These are phyloP conservation scores for Polydesmus complanatus DNA, from an alignment of 2,888 invertebrate species.

Conservation along the genomic window DNA sequence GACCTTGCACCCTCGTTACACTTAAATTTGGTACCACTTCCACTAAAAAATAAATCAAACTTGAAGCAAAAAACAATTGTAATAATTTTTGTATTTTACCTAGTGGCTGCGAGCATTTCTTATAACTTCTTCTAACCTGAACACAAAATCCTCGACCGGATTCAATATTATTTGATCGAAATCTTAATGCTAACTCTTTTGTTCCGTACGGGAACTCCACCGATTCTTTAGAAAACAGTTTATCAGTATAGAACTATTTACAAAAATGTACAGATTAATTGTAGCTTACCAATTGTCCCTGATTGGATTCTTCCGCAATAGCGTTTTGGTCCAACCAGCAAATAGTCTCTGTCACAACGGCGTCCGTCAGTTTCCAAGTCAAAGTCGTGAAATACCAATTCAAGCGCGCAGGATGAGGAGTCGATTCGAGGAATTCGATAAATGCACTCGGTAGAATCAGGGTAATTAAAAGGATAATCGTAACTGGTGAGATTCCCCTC, in stretches of 20 bases:
- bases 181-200: slow-evolving; percentile 19
- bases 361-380: slow-evolving; percentile 9
- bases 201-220: slow-evolving; percentile 17
- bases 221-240: slow-evolving; percentile 12
- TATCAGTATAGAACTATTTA: not conserved
- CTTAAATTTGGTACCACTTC: slow-evolving; percentile 4
- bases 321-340: slow-evolving; percentile 2
- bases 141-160: slow-evolving; percentile 21
- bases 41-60: not conserved
- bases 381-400: slow-evolving; percentile 13
- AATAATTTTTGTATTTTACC: not conserved
- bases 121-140: slow-evolving; percentile 17
- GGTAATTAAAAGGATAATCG: slow-evolving; percentile 15
- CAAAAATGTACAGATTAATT: not conserved
- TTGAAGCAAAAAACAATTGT: not conserved
- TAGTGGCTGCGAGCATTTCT: slow-evolving; percentile 15
- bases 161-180: slow-evolving; percentile 16
- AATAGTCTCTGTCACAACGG: slow-evolving; percentile 8
- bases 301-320: slow-evolving; percentile 9
- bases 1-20: slow-evolving; percentile 15
- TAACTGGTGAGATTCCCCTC: slow-evolving; percentile 15
- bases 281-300: slow-evolving; percentile 2
- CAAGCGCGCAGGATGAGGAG: slow-evolving; percentile 12
- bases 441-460: slow-evolving; percentile 1
- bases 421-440: slow-evolving; percentile 13